These are phyloP conservation scores for Gorsachius magnificus DNA, from an alignment of 2,797 vertebrate species.

Conservation along the genomic window DNA sequence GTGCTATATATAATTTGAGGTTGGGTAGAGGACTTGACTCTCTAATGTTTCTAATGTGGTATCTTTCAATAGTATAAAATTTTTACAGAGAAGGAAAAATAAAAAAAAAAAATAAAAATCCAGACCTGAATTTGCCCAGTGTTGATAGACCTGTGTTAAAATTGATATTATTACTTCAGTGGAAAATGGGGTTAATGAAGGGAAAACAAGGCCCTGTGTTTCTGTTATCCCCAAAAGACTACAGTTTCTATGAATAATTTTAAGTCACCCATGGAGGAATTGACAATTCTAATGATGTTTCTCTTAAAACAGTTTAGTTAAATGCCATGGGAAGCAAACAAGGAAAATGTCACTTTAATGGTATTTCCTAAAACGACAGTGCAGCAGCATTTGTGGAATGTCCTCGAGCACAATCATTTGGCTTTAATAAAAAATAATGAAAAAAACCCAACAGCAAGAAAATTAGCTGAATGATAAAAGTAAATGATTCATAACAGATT, in stretches of 20 bases:
- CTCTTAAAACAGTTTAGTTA: conserved; percentile 24
- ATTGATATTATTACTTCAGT: not conserved
- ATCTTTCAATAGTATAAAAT: not conserved
- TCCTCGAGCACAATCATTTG: conserved; percentile 51
- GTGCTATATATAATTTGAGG: not conserved
- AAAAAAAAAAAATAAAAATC: not conserved
- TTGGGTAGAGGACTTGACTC: not conserved
- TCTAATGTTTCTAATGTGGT: not conserved
- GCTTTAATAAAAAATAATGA: conserved; percentile 37
- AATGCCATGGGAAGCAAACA: conserved; percentile 36
- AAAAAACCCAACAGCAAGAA: not conserved
- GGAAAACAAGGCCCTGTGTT: not conserved
- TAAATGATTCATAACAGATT: conserved; percentile 43
- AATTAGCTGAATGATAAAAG: conserved; percentile 42
- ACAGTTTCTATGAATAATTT: not conserved
- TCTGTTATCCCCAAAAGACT: not conserved
- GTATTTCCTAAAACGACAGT: conserved; percentile 34
- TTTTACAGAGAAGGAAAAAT: not conserved
- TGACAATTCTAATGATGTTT: conserved; percentile 30
- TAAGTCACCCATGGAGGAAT: not conserved
- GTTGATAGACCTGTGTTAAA: not conserved
- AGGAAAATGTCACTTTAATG: conserved; percentile 12
- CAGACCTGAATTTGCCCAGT: not conserved
- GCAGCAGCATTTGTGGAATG: conserved; percentile 47
- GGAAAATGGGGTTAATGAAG: not conserved